Percentiles rank a stretch among this genome's conserved stretches.
These are phyloP conservation scores for Euthynnus affinis DNA, from an alignment of 2,797 vertebrate genomes.

Conservation along the genomic window DNA sequence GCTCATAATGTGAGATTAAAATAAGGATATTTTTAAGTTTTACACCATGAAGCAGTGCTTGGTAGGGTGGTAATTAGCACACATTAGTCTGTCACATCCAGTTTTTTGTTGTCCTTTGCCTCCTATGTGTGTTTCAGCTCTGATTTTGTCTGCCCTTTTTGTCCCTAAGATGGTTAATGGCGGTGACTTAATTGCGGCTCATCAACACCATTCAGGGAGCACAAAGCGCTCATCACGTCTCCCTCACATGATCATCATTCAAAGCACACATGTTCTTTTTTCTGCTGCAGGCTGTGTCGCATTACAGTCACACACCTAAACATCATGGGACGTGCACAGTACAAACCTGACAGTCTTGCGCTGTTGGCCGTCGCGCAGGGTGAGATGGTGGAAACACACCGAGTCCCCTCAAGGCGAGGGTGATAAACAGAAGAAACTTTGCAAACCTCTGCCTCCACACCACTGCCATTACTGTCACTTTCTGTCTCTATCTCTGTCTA, in stretches of 20 bases:
- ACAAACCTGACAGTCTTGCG: background rate
- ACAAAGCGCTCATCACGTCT: slow-evolving; percentile 79
- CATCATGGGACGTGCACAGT: background rate
- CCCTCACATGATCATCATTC: slow-evolving; percentile 54
- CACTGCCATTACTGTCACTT: background rate
- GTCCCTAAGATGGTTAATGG: slow-evolving; percentile 37
- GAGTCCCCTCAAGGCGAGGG: slow-evolving; percentile 6
- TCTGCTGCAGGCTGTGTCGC: slow-evolving; percentile 35
- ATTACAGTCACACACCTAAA: slow-evolving; percentile 17
- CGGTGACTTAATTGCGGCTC: slow-evolving; percentile 62
- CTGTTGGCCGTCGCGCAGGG: background rate
- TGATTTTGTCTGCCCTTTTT: slow-evolving; percentile 49
- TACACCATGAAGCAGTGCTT: background rate
- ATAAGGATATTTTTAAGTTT: background rate
- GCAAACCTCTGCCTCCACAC: slow-evolving; percentile 3
- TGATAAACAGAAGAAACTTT: slow-evolving; percentile 17
- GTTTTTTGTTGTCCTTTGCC: slow-evolving; percentile 38
- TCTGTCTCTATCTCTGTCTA: slow-evolving; percentile 6
- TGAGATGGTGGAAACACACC: slow-evolving; percentile 9
- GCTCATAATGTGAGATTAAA: background rate
- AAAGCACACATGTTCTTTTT: slow-evolving; percentile 44
- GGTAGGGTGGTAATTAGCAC: slow-evolving; percentile 8
- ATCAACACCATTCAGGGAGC: slow-evolving; percentile 66
- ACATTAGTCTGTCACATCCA: slow-evolving; percentile 30
- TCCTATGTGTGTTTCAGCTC: slow-evolving; percentile 40